Evolutionary conservation across 2,797 vertebrate genomes (phyloP).

Genomic region (Todus mexicanus): DNA sequence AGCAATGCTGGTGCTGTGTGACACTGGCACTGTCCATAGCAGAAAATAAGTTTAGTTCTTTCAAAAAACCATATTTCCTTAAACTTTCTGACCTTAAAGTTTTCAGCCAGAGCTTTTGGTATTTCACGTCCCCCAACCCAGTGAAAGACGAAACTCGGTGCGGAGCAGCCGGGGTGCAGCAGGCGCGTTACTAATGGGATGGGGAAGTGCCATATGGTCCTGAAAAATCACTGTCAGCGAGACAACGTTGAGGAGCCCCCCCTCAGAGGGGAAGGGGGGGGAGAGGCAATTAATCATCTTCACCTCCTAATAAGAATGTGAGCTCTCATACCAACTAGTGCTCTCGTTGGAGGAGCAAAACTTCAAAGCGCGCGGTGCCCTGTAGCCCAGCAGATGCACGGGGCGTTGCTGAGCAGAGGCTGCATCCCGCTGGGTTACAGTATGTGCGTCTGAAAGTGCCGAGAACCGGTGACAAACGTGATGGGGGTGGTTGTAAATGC

Average conservation of each 20-base stretch:
- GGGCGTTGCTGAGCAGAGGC: slow-evolving; percentile 5
- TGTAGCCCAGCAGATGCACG: background rate
- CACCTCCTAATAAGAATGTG: slow-evolving; percentile 25
- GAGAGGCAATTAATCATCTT: slow-evolving; percentile 66
- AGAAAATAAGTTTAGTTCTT: background rate
- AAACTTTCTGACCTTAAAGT: slow-evolving; percentile 1
- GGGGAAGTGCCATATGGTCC: slow-evolving; percentile 53
- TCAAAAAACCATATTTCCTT: background rate
- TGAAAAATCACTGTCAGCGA: slow-evolving; percentile 62
- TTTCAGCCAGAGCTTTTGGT: background rate
- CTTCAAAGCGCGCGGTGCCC: slow-evolving; percentile 54
- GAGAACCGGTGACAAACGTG: background rate
- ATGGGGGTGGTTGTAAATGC: background rate
- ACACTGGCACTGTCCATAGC: fast-evolving
- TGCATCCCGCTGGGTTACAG: background rate
- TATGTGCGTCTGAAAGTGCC: background rate
- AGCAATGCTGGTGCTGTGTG: background rate
- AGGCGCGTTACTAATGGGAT: slow-evolving; percentile 28
- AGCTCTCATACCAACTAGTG: slow-evolving; percentile 3
- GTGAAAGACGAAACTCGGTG: background rate
- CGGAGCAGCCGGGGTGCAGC: background rate
- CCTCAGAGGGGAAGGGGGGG: background rate
- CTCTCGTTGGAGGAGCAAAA: slow-evolving; percentile 21
- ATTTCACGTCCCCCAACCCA: background rate
- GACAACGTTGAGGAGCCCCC: background rate